Conservation (phyloP, 2,113 vertebrate genomes). For the Catharus bicknelli region DNA sequence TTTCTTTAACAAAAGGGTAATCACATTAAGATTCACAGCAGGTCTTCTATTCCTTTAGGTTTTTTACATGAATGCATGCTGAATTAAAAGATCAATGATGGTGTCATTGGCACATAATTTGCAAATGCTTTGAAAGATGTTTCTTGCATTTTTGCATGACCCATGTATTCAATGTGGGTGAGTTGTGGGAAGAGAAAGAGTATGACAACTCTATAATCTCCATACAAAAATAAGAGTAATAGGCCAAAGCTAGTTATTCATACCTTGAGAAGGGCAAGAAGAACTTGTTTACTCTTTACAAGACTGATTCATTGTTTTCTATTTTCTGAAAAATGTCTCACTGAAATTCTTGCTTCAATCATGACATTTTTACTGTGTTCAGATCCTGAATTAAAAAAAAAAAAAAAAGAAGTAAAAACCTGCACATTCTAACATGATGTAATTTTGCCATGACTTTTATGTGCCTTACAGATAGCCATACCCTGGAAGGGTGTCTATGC, state of each 20-base stretch:
- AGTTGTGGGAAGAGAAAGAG: conserved; percentile 7
- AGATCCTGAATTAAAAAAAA: not conserved
- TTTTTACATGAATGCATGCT: not conserved
- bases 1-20: conserved; percentile 7
- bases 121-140: not conserved
- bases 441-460: not conserved
- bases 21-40: conserved; percentile 10
- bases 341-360: not conserved
- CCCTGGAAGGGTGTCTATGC: not conserved
- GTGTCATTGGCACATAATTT: conserved; percentile 7
- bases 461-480: not conserved
- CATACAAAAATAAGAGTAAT: not conserved
- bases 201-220: not conserved
- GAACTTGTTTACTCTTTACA: not conserved
- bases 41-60: not conserved
- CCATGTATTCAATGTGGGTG: not conserved
- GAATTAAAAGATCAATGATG: not conserved
- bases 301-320: not conserved
- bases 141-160: conserved; percentile 3
- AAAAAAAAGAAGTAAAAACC: not conserved
- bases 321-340: not conserved
- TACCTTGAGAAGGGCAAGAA: not conserved
- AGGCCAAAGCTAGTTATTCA: conserved; percentile 26
- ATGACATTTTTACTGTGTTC: not conserved
- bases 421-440: not conserved